Evolutionary conservation across 2,113 vertebrate genomes (phyloP).

Genomic region (Hypanus sabinus): DNA sequence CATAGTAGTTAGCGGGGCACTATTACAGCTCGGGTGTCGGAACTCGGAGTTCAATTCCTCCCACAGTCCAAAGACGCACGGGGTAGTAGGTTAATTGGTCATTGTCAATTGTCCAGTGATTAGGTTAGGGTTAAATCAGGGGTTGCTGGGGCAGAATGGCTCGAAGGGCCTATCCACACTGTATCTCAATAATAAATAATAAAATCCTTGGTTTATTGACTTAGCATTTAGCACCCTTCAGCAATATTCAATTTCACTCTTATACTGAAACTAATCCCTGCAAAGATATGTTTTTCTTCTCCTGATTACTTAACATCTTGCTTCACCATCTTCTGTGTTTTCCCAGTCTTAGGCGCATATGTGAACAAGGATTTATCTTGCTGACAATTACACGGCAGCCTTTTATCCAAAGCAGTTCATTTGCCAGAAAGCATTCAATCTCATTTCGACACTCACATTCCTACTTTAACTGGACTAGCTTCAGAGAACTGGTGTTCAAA

Average conservation of each 20-base stretch:
- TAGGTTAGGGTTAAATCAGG: too few species aligned
- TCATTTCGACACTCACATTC: not conserved
- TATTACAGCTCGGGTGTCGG: too few species aligned
- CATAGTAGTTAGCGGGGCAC: too few species aligned
- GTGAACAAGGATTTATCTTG: slow-evolving; percentile 3
- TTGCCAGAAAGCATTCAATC: not conserved
- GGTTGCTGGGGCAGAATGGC: too few species aligned
- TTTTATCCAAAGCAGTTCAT: not conserved
- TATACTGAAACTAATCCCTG: not conserved
- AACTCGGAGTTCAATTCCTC: too few species aligned
- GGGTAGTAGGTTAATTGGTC: too few species aligned
- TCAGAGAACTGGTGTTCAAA: not conserved
- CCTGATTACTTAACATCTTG: not conserved
- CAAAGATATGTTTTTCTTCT: not conserved
- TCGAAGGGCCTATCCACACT: too few species aligned
- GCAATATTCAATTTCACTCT: not conserved
- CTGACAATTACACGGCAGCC: not conserved
- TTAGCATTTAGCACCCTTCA: not conserved
- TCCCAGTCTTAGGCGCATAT: not conserved
- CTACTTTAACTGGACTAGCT: not conserved
- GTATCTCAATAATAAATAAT: too few species aligned
- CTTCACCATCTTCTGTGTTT: not conserved
- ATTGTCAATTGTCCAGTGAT: too few species aligned
- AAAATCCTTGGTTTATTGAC: not conserved
- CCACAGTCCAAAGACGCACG: too few species aligned